Base-by-base conservation (phyloP, 2,113 vertebrate species). In the Gila orcuttii region DNA sequence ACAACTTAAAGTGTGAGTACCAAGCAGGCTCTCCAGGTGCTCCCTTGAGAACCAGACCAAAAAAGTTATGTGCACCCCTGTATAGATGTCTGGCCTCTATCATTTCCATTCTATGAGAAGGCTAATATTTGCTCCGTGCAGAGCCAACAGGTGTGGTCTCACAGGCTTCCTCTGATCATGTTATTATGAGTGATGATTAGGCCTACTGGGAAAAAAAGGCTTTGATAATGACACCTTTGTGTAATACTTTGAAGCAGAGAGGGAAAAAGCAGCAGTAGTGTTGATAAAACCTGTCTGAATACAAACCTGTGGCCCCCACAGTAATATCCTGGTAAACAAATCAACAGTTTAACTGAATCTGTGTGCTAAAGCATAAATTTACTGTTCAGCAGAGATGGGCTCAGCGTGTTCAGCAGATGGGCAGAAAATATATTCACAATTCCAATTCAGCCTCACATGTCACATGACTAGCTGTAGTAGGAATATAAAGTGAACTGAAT, bases 141-240 rank as follows among this genome's bases (percentile, higher is more conserved):
- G 13, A 79, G 62, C 39, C 28, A 52, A 31, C 73, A 73, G 74
- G 28, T 69, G 33, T 19, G 15, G 15, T 42, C 69, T 76, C 60
- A 0, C 50, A 73, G 66, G 42, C 77, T 78, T 88, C 52, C 59
- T 69, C 25, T 69, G 62, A 66, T 60, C 50, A 9, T 75, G 59
- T 42, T 83, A 86, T 52, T 69, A 76, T 59, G 81, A 36, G 84
- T 85, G 83, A 85, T 82, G 78, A 77, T 42, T 69, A 73, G 81
- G 66, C 23, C 81, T 83, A 36, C 31, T 52, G 42, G 69, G 78
- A 76, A 69, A 81, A 36, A 33, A 50, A 21, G 4, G 19, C 68
- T 73, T 71, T 83, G 81, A 83, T 83, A 83, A 83, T 73, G 68
- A 23, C 68, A 73, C 81, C 81, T 71, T 59, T 83, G 81, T 83